Evolutionary conservation across 2,888 invertebrate genomes (phyloP), one percentile per base, ranked within the genome.

Genomic region (Deilephila porcellus): DNA sequence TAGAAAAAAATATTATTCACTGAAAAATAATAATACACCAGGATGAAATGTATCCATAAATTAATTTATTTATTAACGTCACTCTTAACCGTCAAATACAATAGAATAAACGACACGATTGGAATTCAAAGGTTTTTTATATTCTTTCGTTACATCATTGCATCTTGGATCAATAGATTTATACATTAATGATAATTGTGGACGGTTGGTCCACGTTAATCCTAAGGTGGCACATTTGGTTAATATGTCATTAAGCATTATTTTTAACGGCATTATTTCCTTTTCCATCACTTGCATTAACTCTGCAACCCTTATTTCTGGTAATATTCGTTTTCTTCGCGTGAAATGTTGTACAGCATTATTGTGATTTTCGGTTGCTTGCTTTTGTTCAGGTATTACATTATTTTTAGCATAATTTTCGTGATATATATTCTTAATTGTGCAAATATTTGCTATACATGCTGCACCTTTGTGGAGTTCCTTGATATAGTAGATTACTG

Each of bases 101-200:
- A 93, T 80, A n/a, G 90, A 88, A 87, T 91, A 93, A 34, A 93
- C 91, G 74, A 90, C 91, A 84, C 93, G 92, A 83, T 93, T 93
- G 32, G 87, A 88, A 80, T 85, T 83, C 19, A 76, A 59, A 70
- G 80, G 77, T 76, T 81, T 80, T 73, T 78, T 72, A 60, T 72
- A 72, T 76, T 75, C 67, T 37, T 25, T 72, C 29, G 67, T 67
- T 72, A 75, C 52, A 72, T 73, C 70, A 71, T 25, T 71, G n/a
- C 3, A 63, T 14, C 56, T 79, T 75, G 79, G 74, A 60, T 75
- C 72, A 70, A 73, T 73, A 76, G 72, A 32, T 76, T 75, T 74
- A 74, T 77, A 29, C 4, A 25, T 56, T 71, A 73, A 53, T n/a
- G 72, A 64, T 72, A 67, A 17, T 74, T 62, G 74, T 37, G 20